Evolutionary conservation across 1,140 invertebrate genomes (phyloP), one percentile per base, ranked within the genome.

Genomic region (Metaphire vulgaris): DNA sequence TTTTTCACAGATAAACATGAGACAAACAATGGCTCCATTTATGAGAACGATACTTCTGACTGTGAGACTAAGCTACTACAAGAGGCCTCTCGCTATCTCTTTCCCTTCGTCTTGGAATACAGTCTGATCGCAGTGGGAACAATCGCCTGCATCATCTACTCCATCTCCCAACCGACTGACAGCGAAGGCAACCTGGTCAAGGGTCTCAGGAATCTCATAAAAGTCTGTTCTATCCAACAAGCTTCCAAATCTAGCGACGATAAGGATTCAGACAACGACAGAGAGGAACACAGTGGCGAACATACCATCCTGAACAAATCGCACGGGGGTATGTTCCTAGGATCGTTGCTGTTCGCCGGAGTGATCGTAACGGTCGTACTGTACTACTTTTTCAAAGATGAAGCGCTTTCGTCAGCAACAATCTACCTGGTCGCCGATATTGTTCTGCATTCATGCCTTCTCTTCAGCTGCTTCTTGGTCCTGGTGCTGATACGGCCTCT

Each of bases 31-130:
- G n/a, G n/a, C n/a, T n/a, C n/a, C n/a, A n/a, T n/a, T n/a, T n/a
- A n/a, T n/a, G n/a, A n/a, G n/a, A n/a, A n/a, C n/a, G n/a, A n/a
- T n/a, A n/a, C n/a, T n/a, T n/a, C 41, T 6, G 30, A 28, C 28
- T 73, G 72, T 41, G 72, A 73, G 26, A 73, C 26, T 41, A 34
- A 73, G 28, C 34, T 76, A 28, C 66, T 76, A 29, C 69, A 73
- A 28, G 21, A 31, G 15, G 67, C 68, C 21, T 28, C 76, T 12
- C 71, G 41, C n/a, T 77, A 74, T 64, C 72, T 77, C 21, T 74
- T 77, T 32, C 76, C 76, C 2, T 77, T 77, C 34, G 66, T 77
- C 29, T 72, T 77, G 21, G 76, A 77, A 67, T 77, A 77, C 72
- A 77, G 72, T 33, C 33, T 77, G 0, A 41, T 77, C 16, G 76